These are phyloP conservation scores for Odontamblyopus rebecca DNA, from an alignment of 2,797 vertebrate genomes.

Conservation along the genomic window DNA sequence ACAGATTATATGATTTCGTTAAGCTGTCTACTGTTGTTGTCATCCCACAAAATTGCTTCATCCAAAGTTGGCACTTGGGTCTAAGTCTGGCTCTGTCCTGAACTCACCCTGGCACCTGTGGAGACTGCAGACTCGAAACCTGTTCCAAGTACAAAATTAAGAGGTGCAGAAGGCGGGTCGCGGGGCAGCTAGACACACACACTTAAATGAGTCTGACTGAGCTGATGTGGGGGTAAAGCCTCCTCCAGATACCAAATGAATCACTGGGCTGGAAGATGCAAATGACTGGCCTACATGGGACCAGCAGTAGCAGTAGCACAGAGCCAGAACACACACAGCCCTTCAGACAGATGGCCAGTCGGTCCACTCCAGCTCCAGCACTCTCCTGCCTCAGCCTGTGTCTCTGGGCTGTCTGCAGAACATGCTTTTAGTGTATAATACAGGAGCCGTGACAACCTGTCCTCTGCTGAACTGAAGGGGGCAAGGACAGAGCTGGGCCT, in stretches of 20 bases:
- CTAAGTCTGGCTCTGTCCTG: slow-evolving; percentile 27
- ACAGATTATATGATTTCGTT: not conserved
- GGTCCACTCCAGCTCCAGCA: slow-evolving; percentile 57
- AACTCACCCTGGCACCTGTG: slow-evolving; percentile 41
- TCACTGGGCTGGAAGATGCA: slow-evolving; percentile 72
- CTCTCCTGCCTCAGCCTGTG: slow-evolving; percentile 34
- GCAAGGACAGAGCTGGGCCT: not conserved
- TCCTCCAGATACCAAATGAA: slow-evolving; percentile 72
- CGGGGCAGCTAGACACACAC: slow-evolving; percentile 5
- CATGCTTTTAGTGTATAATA: slow-evolving; percentile 43
- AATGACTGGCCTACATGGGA: slow-evolving; percentile 73
- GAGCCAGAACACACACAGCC: slow-evolving; percentile 66
- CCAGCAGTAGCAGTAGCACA: slow-evolving; percentile 33
- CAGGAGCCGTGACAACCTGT: slow-evolving; percentile 8
- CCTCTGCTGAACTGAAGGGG: not conserved
- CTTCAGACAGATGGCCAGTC: slow-evolving; percentile 69
- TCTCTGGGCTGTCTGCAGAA: slow-evolving; percentile 16
- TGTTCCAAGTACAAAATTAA: slow-evolving; percentile 43
- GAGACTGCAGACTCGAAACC: slow-evolving; percentile 28
- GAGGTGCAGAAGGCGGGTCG: slow-evolving; percentile 19
- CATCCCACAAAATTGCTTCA: slow-evolving; percentile 25
- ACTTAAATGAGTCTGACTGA: slow-evolving; percentile 29
- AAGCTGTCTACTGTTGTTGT: slow-evolving; percentile 17
- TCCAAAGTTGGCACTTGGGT: slow-evolving; percentile 19
- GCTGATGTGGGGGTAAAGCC: slow-evolving; percentile 47